Percentiles rank a stretch among this genome's conserved stretches.
These are phyloP conservation scores for Apis dorsata DNA, from an alignment of 1,140 invertebrate species.

Conservation along the genomic window DNA sequence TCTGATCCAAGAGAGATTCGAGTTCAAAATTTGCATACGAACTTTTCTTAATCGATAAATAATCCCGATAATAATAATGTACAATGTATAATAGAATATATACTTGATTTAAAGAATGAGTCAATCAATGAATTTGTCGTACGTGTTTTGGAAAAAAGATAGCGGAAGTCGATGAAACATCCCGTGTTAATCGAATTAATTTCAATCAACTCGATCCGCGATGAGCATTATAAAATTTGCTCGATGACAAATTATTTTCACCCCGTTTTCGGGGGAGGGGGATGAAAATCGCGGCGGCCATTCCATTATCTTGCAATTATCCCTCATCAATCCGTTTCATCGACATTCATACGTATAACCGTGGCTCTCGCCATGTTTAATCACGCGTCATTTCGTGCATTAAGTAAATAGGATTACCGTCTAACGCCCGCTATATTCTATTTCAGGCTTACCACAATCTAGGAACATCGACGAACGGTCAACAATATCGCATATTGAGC, in stretches of 20 bases:
- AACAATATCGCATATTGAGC: constrained; percentile 11
- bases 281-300: constrained; percentile 3
- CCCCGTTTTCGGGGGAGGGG: too few species aligned
- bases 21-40: too few species aligned
- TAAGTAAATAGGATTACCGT: constrained; percentile 60
- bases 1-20: too few species aligned
- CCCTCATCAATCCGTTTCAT: constrained; percentile 46
- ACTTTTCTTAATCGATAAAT: too few species aligned
- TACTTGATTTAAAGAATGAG: too few species aligned
- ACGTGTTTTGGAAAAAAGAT: too few species aligned
- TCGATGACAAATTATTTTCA: not conserved
- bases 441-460: constrained; percentile 41
- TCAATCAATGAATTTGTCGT: too few species aligned
- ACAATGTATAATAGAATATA: too few species aligned
- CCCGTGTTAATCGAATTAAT: not conserved
- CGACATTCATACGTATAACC: constrained; percentile 38
- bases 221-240: not conserved
- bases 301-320: constrained; percentile 53
- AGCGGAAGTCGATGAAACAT: too few species aligned
- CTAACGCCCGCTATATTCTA: constrained; percentile 52
- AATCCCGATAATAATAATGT: too few species aligned
- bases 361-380: constrained; percentile 48
- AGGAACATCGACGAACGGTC: constrained; percentile 33
- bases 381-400: constrained; percentile 62
- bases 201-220: not conserved